Evolutionary conservation across 1,140 invertebrate species (phyloP).

Genomic region (Microplitis demolitor): DNA sequence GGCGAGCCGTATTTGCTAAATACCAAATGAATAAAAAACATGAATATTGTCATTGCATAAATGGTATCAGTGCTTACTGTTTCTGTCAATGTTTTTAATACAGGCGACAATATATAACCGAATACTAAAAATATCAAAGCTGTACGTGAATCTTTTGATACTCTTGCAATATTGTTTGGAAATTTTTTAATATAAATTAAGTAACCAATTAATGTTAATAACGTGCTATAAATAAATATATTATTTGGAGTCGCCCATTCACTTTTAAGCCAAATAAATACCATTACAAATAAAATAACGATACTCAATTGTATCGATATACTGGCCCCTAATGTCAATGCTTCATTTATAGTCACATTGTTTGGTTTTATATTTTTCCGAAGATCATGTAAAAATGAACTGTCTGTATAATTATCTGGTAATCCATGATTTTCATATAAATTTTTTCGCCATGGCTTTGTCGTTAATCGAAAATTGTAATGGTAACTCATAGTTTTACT

Average conservation of each 20-base stretch:
- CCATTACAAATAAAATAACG: slow-evolving; percentile 75
- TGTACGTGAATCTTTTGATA: slow-evolving; percentile 69
- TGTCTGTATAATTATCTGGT: slow-evolving; percentile 91
- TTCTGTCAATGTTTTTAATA: slow-evolving; percentile 93
- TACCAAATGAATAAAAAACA: slow-evolving; percentile 86
- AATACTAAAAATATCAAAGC: slow-evolving; percentile 80
- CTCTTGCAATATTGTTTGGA: slow-evolving; percentile 43
- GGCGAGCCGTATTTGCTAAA: slow-evolving; percentile 91
- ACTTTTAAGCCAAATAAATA: slow-evolving; percentile 77
- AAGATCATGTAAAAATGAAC: slow-evolving; percentile 82
- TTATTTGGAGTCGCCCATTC: slow-evolving; percentile 67
- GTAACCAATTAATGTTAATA: slow-evolving; percentile 66
- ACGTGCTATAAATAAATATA: slow-evolving; percentile 65
- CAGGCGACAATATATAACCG: slow-evolving; percentile 84
- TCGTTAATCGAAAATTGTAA: too few relatives aligned
- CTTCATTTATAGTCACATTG: slow-evolving; percentile 71
- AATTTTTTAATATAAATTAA: slow-evolving; percentile 60
- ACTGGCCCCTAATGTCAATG: slow-evolving; percentile 71
- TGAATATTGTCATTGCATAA: slow-evolving; percentile 86
- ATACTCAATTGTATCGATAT: slow-evolving; percentile 76
- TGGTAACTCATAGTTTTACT: too few relatives aligned
- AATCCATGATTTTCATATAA: slow-evolving; percentile 85
- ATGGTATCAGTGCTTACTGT: slow-evolving; percentile 97
- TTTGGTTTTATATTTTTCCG: slow-evolving; percentile 82
- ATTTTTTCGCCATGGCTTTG: slow-evolving; percentile 77